A percentile compares a stretch with the other conserved stretches of the same genome.
These are phyloP conservation scores for Goniozus legneri DNA, from an alignment of 1,140 invertebrate genomes.

Conservation along the genomic window DNA sequence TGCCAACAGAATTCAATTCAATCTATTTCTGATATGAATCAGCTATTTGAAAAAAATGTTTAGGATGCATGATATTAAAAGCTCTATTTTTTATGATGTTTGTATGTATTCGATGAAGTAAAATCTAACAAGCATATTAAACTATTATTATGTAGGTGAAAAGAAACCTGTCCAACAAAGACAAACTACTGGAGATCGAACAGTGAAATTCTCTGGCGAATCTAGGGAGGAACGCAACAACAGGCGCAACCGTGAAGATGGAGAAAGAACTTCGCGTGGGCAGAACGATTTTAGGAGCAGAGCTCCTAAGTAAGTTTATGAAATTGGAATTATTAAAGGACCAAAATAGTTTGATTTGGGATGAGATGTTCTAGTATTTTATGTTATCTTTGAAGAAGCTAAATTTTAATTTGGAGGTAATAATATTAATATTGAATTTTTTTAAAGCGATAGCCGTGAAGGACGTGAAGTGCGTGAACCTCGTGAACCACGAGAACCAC, in stretches of 20 bases:
- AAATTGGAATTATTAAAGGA: no score
- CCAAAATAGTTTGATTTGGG: no score
- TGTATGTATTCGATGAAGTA: not conserved
- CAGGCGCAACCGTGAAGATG: conserved; percentile 68
- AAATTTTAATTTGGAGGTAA: no score
- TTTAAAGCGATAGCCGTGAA: conserved; percentile 38
- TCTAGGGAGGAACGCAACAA: conserved; percentile 72
- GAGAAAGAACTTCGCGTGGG: conserved; percentile 42
- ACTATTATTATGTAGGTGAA: conserved; percentile 31
- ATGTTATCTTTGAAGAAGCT: no score
- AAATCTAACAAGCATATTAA: no score
- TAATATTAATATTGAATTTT: conserved; percentile 10
- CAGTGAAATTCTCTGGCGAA: conserved; percentile 57
- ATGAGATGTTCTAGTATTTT: no score
- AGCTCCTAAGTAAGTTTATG: conserved; percentile 40
- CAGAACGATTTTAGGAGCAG: conserved; percentile 45
- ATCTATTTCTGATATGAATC: no score
- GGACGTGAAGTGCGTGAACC: conserved; percentile 38
- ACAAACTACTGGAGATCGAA: conserved; percentile 44
- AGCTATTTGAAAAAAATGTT: no score
- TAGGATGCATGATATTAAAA: no score
- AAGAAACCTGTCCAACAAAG: conserved; percentile 44
- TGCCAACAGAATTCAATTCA: no score
- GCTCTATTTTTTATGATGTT: not conserved
- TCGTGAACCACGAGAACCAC: conserved; percentile 33